Conservation (phyloP, 2,888 invertebrate genomes). For the Myopa testacea region DNA sequence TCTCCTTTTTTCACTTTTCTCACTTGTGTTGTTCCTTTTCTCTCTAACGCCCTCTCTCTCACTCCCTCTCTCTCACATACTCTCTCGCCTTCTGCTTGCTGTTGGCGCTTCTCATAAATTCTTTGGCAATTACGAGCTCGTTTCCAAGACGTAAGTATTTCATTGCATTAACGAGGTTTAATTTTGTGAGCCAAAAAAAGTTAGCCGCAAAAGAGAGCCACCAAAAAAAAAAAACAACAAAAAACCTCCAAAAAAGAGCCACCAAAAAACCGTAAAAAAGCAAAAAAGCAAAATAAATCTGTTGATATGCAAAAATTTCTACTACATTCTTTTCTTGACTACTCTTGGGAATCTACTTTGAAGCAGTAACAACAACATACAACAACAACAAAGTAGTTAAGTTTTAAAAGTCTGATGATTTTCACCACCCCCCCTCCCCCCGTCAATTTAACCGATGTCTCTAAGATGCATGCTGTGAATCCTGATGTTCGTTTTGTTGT, state of each 20-base stretch:
- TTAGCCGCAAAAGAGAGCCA: background rate
- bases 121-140: conserved; percentile 40
- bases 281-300: too few species aligned
- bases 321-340: too few species aligned
- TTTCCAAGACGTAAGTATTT: conserved; percentile 11
- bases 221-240: too few species aligned
- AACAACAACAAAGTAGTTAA: too few species aligned
- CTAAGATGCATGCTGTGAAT: background rate
- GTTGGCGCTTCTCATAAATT: conserved; percentile 38
- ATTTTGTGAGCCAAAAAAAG: background rate
- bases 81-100: background rate
- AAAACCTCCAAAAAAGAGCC: background rate
- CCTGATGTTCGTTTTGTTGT: background rate
- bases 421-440: too few species aligned
- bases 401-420: too few species aligned
- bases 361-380: too few species aligned
- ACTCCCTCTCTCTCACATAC: background rate
- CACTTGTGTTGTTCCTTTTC: background rate
- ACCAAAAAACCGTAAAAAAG: background rate
- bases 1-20: background rate
- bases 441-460: too few species aligned
- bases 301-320: conserved; percentile 1
- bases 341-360: too few species aligned
- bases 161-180: conserved; percentile 6
- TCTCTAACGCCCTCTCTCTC: background rate